phyloP scores from a whole-genome alignment of 2,797 vertebrate genomes.

The Pampus argenteus region DNA sequence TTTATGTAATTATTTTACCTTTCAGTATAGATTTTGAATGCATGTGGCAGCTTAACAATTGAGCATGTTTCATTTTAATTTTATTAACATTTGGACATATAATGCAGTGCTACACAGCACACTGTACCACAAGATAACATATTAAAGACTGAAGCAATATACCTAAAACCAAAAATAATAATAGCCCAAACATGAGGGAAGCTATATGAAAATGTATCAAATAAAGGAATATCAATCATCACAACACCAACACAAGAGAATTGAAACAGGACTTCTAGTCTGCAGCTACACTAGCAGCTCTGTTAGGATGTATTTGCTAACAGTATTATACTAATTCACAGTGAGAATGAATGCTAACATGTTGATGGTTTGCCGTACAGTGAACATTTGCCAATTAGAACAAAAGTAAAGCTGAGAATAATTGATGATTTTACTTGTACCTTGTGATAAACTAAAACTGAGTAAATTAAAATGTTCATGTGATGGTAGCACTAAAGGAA shows the following conservation, averaged over 20 bases:
- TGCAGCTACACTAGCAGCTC: too few species aligned
- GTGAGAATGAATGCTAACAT: too few species aligned
- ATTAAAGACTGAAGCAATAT: not conserved
- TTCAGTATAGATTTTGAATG: not conserved
- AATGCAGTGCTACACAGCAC: not conserved
- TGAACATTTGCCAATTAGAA: not conserved
- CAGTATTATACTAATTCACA: too few species aligned
- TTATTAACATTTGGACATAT: not conserved
- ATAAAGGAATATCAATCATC: constrained; percentile 4
- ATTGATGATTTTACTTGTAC: not conserved
- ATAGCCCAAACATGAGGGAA: not conserved
- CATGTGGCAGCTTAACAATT: not conserved
- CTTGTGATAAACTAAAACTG: not conserved
- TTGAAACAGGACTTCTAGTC: too few species aligned
- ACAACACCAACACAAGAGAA: not conserved
- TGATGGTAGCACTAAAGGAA: not conserved
- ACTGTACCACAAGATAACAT: not conserved
- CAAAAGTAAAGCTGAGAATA: not conserved
- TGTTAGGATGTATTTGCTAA: too few species aligned
- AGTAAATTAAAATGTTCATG: not conserved
- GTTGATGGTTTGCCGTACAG: too few species aligned
- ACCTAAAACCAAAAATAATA: not conserved
- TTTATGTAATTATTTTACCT: not conserved
- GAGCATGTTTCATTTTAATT: not conserved
- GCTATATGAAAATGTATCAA: not conserved